phyloP scores from a whole-genome alignment of 1,140 invertebrate species.

The Kradibia gibbosae region DNA sequence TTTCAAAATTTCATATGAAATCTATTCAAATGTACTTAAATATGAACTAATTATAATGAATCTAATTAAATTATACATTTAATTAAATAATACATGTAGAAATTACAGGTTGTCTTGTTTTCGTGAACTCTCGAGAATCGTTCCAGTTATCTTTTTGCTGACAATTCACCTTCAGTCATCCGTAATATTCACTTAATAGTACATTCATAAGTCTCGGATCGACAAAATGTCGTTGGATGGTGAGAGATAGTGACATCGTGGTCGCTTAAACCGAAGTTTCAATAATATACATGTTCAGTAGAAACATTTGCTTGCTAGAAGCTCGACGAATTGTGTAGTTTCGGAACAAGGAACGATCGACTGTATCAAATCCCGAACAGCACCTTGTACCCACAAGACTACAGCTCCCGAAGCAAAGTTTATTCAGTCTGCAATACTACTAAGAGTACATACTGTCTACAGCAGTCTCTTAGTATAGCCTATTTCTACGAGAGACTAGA shows the following conservation, averaged over 20 bases:
- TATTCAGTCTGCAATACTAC: constrained; percentile 49
- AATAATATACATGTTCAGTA: background rate
- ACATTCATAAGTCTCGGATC: background rate
- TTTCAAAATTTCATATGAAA: no score
- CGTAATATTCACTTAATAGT: background rate
- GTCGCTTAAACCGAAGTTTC: background rate
- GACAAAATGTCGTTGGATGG: background rate
- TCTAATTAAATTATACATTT: no score
- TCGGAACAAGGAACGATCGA: constrained; percentile 56
- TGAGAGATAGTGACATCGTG: background rate
- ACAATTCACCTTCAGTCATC: background rate
- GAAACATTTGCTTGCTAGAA: constrained; percentile 24
- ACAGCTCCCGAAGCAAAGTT: constrained; percentile 54
- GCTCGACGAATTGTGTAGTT: constrained; percentile 1
- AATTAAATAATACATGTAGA: no score
- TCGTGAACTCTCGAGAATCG: no score
- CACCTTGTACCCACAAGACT: constrained; percentile 51
- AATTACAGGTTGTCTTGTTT: no score
- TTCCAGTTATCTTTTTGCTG: background rate
- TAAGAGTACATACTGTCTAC: background rate
- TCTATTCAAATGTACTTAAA: no score
- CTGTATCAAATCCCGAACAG: constrained; percentile 55
- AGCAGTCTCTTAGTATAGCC: background rate
- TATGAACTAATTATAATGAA: no score
- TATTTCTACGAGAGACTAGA: background rate